Conservation (phyloP, 2,888 invertebrate genomes). For the Drosophila emarginata region DNA sequence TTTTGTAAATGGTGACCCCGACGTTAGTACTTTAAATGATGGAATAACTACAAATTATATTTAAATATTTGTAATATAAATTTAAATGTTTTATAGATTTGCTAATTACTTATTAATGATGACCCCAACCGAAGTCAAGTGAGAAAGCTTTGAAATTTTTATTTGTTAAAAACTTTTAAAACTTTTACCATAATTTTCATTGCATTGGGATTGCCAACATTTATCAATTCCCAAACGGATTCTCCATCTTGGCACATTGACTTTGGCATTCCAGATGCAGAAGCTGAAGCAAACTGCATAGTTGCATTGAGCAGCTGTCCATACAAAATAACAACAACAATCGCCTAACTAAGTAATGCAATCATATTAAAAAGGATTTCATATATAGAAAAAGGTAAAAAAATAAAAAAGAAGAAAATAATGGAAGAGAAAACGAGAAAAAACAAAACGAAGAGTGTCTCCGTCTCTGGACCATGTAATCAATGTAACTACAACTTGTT, state of each 20-base stretch:
- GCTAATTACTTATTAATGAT: not conserved
- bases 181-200: not conserved
- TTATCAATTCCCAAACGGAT: slow-evolving; percentile 44
- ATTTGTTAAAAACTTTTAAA: not conserved
- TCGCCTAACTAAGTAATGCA: slow-evolving; percentile 60
- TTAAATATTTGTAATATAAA: no score
- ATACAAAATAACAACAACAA: slow-evolving; percentile 19
- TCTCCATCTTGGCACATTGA: slow-evolving; percentile 18
- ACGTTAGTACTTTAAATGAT: not conserved
- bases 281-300: not conserved
- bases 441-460: slow-evolving; percentile 3
- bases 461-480: slow-evolving; percentile 53
- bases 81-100: no score
- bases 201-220: not conserved
- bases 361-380: slow-evolving; percentile 51
- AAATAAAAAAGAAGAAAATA: slow-evolving; percentile 5
- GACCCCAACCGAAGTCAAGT: not conserved
- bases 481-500: slow-evolving; percentile 77
- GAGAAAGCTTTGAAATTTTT: not conserved
- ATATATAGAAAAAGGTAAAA: slow-evolving; percentile 18
- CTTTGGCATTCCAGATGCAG: slow-evolving; percentile 12
- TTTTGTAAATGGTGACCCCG: not conserved
- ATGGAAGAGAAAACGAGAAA: no score
- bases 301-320: slow-evolving; percentile 48
- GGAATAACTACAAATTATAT: no score